These are phyloP conservation scores for Scylla paramamosain DNA, from an alignment of 1,140 invertebrate genomes.

Conservation along the genomic window DNA sequence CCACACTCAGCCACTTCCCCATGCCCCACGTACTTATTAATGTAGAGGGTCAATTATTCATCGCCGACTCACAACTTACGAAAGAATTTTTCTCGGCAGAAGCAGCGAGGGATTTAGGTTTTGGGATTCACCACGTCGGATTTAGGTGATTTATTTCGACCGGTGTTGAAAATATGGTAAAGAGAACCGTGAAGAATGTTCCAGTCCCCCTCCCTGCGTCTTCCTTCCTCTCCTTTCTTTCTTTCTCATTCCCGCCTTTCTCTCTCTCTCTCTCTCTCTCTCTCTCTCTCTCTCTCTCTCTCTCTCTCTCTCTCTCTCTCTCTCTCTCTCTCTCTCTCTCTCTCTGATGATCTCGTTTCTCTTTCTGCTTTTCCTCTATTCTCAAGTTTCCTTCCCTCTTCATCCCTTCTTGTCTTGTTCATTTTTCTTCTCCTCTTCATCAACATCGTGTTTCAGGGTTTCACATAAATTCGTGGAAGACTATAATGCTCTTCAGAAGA, in stretches of 20 bases:
- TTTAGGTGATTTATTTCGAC: background rate
- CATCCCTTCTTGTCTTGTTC: background rate
- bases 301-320: background rate
- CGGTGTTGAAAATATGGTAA: background rate
- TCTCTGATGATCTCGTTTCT: background rate
- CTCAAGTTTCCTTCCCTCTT: background rate
- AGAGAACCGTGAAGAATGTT: background rate
- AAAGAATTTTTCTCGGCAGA: background rate
- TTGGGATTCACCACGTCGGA: background rate
- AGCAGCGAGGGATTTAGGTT: background rate
- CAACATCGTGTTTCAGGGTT: background rate
- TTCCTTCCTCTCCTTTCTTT: background rate
- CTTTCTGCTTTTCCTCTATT: background rate
- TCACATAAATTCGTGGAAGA: background rate
- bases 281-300: slow-evolving; percentile 17
- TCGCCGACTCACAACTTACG: background rate
- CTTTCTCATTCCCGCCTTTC: background rate
- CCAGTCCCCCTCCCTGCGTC: background rate
- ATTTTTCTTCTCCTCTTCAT: background rate
- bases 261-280: slow-evolving; percentile 6
- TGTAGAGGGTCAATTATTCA: background rate
- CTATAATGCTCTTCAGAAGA: slow-evolving; percentile 1
- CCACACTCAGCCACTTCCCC: no score
- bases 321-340: slow-evolving; percentile 14
- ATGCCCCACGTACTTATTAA: no score